Evolutionary conservation across 37 sponge, comb jelly and placozoan species (phyloP), one percentile per base, ranked within the genome.

Genomic region (Haliclona indistincta): DNA sequence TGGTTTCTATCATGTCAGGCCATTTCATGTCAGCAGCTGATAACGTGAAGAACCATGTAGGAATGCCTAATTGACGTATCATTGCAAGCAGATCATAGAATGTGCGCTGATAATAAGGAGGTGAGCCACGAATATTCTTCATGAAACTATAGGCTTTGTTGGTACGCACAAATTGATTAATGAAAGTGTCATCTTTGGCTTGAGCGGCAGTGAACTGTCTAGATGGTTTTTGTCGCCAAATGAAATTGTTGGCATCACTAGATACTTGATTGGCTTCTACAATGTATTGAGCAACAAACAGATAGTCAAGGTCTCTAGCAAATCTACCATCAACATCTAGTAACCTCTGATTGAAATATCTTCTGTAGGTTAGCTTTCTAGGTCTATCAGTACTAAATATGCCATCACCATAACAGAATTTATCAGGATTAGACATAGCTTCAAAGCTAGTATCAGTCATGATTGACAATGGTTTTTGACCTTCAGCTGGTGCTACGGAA

Each of bases 381-480:
- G 55, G 38, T 53, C 56, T 51, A 26, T 72, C 35, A 28, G 37
- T 53, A 53, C 63, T 74, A 74, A 74, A 58, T 42, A 26, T 6
- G 2, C 75, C 63, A 33, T 33, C 60, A 73, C 58, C 73, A 73
- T 51, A 73, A 54, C 36, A 32, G 30, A 74, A 74, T n/a, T 74
- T 74, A 26, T 19, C 30, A 40, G 64, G 63, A 28, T 75, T 72
- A 60, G 10, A 38, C 64, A 75, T 63, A 8, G 47, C 64, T 30
- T 75, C 76, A 75, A 75, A 75, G 26, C 40, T 28, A 4, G 63
- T 11, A 43, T 75, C 76, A 63, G 63, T 44, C 76, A 75, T 75
- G 10, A 75, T 63, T 40, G 6, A 0, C 23, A 75, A 32, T 63
- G 76, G 65, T 19, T 43, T 63, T 43, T 75, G 43, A 10, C 64